Evolutionary conservation across 2,113 vertebrate species (phyloP).

Genomic region (Rhadina sibilatrix): DNA sequence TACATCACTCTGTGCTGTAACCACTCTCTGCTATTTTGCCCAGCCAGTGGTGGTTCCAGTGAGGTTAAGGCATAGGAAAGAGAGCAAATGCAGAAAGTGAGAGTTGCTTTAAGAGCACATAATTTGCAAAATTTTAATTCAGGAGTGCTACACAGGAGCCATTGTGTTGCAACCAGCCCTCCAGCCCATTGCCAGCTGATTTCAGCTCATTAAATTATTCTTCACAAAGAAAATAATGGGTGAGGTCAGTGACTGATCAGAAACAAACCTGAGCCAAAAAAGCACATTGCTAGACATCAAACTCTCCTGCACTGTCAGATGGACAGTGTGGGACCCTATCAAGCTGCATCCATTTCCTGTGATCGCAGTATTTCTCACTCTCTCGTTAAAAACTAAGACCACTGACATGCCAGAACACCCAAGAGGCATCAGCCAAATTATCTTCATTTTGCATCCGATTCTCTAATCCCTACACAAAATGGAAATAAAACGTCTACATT

Average conservation of each 20-base stretch:
- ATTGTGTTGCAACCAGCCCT: neutral
- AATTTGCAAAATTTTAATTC: neutral
- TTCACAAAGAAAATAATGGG: rapidly evolving
- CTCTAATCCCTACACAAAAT: neutral
- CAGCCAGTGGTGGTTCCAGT: neutral
- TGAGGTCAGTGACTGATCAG: neutral
- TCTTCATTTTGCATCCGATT: neutral
- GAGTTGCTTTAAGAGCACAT: neutral
- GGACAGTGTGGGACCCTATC: neutral
- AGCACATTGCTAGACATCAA: neutral
- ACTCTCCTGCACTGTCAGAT: neutral
- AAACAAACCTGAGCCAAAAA: neutral
- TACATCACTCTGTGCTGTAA: neutral
- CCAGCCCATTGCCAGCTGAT: neutral
- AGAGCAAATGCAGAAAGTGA: neutral
- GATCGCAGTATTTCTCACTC: neutral
- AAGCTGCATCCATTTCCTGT: neutral
- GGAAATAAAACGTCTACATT: neutral
- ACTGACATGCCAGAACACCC: neutral
- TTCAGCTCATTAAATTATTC: neutral
- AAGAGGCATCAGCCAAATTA: neutral
- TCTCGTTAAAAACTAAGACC: neutral
- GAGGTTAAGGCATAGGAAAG: neutral
- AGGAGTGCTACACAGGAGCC: neutral
- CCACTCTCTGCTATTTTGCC: neutral